Evolutionary conservation across 2,113 vertebrate genomes (phyloP), one percentile per base, ranked within the genome.

Genomic region (Rissa tridactyla): DNA sequence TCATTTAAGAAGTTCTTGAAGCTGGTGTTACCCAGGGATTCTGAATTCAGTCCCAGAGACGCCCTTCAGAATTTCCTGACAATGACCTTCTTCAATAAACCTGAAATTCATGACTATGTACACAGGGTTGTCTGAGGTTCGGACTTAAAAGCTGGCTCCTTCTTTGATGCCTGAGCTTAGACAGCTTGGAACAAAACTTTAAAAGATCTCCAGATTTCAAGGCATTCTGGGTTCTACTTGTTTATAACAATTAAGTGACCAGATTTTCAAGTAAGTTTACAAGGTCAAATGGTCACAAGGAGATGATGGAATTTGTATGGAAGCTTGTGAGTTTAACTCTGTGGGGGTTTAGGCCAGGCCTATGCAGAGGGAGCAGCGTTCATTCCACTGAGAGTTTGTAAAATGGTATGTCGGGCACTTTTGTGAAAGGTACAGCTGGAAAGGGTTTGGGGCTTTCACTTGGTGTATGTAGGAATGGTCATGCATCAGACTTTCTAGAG

Each of bases 321-420:
- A 71, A 76, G 27, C 19, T 65, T 34, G 26, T 30, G 9, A 73
- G 51, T 29, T 76, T 36, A 68, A 64, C 25, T 13, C 27, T 0
- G 1, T 2, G 9, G 51, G 20, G 40, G 3, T 93, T 88, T 51
- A 70, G 32, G 61, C 54, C n/a, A 36, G 61, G 55, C 36, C 46
- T 69, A 4, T 3, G 26, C 21, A 32, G 42, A 42, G 8, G 13
- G 7, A 82, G 8, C 34, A 7, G 16, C 5, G 8, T 14, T 60
- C 40, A 10, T 15, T 18, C 1, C 22, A 13, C 60, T 9, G 55
- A 71, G 62, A 83, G 61, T 69, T 44, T 58, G 34, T 29, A 65
- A 78, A 61, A 47, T 0, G 2, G 25, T 19, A 15, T 1, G 0
- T 26, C 3, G 2, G 54, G 46, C 27, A 38, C 60, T 52, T 66